Conservation (phyloP, 2,113 vertebrate species). For the Crocuta crocuta region DNA sequence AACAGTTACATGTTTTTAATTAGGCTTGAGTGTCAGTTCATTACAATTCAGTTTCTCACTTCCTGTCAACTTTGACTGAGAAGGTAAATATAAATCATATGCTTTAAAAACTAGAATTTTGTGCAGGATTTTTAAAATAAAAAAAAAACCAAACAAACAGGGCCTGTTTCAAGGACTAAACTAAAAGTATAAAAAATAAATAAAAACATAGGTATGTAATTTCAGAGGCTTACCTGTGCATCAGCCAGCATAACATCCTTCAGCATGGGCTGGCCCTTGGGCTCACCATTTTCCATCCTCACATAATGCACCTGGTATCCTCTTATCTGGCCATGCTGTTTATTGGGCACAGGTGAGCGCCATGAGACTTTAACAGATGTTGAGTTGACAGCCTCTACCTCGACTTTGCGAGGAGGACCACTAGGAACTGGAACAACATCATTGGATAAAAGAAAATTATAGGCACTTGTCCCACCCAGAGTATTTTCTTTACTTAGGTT, state of each 20-base stretch:
- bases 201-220: neutral
- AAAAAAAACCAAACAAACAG: neutral
- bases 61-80: neutral
- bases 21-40: neutral
- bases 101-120: neutral
- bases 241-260: constrained; percentile 99
- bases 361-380: constrained; percentile 99
- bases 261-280: constrained; percentile 96
- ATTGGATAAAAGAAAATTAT: constrained; percentile 98
- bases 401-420: constrained; percentile 99
- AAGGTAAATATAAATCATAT: neutral
- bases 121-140: neutral
- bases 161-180: neutral
- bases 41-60: neutral
- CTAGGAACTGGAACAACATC: constrained; percentile 99
- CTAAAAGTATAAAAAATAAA: neutral
- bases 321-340: constrained; percentile 98
- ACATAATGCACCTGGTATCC: constrained; percentile 99
- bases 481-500: constrained; percentile 75
- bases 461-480: constrained; percentile 90
- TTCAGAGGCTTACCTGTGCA: constrained; percentile 92
- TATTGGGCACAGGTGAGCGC: constrained; percentile 98
- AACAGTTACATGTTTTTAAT: neutral
- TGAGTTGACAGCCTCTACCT: constrained; percentile 99
- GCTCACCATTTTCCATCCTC: constrained; percentile 97